Evolutionary conservation across 1,140 invertebrate species (phyloP).

Genomic region (Diorhabda carinulata): DNA sequence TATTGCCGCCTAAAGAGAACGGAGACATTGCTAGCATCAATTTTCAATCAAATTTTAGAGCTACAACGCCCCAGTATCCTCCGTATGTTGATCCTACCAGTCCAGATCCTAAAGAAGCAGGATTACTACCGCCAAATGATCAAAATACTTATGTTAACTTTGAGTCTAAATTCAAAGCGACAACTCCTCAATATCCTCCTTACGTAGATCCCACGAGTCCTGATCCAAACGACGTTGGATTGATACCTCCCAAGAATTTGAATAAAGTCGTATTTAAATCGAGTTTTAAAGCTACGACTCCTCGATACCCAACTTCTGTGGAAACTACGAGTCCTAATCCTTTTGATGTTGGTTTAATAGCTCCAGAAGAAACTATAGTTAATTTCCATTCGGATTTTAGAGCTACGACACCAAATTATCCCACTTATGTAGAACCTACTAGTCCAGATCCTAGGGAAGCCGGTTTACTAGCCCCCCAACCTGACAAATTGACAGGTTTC

Average conservation of each 20-base stretch:
- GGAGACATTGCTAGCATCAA: constrained; percentile 12
- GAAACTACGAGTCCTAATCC: constrained; percentile 31
- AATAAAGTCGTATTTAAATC: constrained; percentile 25
- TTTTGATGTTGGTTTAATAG: constrained; percentile 27
- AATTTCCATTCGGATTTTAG: constrained; percentile 10
- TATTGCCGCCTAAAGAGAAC: constrained; percentile 22
- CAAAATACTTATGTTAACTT: constrained; percentile 22
- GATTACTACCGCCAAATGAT: constrained; percentile 23
- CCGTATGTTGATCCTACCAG: constrained; percentile 29
- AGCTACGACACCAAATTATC: constrained; percentile 39
- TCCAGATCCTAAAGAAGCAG: constrained; percentile 27
- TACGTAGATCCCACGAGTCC: constrained; percentile 32
- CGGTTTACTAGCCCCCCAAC: not conserved
- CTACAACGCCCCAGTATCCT: constrained; percentile 39
- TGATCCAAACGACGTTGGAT: constrained; percentile 28
- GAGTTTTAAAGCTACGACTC: constrained; percentile 37
- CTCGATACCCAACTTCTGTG: constrained; percentile 35
- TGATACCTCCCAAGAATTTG: constrained; percentile 20
- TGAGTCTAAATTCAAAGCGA: constrained; percentile 35
- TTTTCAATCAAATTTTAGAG: constrained; percentile 32
- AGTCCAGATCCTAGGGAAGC: constrained; percentile 25
- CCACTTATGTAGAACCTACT: constrained; percentile 32
- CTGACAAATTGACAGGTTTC: not conserved
- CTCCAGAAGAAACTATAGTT: constrained; percentile 7
- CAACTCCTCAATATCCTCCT: constrained; percentile 37